A percentile compares a stretch with the other conserved stretches of the same genome.
Conservation (phyloP, 2,113 vertebrate species). For the Pteronura brasiliensis region DNA sequence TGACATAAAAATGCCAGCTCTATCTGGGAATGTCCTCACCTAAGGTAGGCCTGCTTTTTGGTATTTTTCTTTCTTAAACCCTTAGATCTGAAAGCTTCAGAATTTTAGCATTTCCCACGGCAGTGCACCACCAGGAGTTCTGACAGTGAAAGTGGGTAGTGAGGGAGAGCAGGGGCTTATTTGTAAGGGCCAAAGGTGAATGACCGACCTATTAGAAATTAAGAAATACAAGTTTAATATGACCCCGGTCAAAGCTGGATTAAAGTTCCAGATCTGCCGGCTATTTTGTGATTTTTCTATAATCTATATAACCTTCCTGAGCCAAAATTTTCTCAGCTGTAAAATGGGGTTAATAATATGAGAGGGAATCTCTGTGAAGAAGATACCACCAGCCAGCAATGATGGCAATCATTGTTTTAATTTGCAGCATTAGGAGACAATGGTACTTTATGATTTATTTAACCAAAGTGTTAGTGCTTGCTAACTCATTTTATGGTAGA, state of each 20-base stretch:
- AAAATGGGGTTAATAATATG: neutral
- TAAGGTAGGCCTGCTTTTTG: neutral
- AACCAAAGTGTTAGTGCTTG: neutral
- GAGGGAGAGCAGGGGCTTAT: neutral
- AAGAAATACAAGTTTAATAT: neutral
- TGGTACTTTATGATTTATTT: neutral
- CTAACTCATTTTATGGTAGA: neutral
- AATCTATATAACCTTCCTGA: neutral
- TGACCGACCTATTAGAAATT: neutral
- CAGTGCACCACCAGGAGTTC: neutral
- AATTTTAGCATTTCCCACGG: neutral
- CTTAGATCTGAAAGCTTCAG: neutral
- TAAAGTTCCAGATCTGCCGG: neutral
- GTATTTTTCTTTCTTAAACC: neutral
- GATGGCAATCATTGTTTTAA: neutral
- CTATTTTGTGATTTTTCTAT: slow-evolving; percentile 14
- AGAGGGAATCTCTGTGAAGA: neutral
- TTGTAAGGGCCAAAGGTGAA: neutral
- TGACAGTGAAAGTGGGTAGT: neutral
- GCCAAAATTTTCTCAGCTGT: neutral
- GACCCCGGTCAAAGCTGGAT: neutral
- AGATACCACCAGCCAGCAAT: neutral
- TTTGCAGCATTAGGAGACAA: neutral
- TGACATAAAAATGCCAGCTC: neutral
- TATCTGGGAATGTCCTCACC: neutral